phyloP scores from a whole-genome alignment of 2,888 invertebrate species.

The Aphrophora alni region DNA sequence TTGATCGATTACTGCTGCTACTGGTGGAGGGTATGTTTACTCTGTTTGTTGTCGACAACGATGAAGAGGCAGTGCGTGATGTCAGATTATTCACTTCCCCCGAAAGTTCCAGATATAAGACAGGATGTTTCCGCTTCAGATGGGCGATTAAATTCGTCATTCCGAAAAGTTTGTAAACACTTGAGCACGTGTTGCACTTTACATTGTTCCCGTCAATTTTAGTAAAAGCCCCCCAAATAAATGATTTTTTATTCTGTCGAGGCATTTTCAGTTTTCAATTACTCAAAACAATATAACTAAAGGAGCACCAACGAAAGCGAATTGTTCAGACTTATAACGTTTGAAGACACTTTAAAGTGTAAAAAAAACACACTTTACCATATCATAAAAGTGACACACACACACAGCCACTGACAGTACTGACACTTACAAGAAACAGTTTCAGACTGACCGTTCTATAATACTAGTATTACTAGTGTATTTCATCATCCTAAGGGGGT shows the following conservation, averaged over 20 bases:
- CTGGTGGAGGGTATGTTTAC: neutral
- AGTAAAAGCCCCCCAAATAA: neutral
- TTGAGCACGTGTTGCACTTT: neutral
- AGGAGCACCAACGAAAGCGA: neutral
- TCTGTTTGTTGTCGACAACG: neutral
- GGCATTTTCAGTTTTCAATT: neutral
- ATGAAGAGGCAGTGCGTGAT: neutral
- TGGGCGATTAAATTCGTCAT: neutral
- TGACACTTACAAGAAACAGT: neutral
- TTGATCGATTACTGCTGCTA: neutral
- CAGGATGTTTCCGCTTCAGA: neutral
- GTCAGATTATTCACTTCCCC: neutral
- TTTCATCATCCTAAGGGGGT: neutral
- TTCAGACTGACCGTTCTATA: neutral
- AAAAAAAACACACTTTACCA: neutral
- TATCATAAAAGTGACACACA: neutral
- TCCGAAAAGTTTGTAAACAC: neutral
- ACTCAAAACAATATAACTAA: neutral
- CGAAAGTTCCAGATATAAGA: neutral
- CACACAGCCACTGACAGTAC: neutral
- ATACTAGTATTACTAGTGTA: neutral
- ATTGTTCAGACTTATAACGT: neutral
- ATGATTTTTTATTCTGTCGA: neutral
- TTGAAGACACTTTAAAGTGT: too few species aligned
- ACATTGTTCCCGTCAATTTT: neutral